These are phyloP conservation scores for Myotis pilosus DNA, from an alignment of 2,797 vertebrate species.

Conservation along the genomic window DNA sequence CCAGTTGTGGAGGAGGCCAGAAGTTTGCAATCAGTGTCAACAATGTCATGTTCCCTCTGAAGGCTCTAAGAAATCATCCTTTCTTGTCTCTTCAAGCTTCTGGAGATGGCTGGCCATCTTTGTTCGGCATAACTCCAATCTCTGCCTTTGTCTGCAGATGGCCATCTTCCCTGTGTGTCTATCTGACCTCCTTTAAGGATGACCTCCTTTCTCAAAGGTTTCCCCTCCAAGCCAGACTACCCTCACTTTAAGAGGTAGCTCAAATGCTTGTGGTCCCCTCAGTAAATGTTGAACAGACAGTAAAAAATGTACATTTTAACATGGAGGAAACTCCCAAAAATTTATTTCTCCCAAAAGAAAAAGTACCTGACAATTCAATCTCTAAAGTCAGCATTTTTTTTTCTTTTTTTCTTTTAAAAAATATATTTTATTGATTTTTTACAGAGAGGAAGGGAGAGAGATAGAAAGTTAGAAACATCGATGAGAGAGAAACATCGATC, in stretches of 20 bases:
- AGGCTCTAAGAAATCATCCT: neutral
- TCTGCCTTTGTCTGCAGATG: neutral
- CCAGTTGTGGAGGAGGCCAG: neutral
- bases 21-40: neutral
- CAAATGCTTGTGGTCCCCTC: neutral
- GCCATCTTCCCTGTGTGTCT: neutral
- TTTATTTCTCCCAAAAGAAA: slow-evolving; percentile 23
- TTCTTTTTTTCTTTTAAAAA: too few relatives aligned
- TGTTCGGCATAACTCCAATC: neutral
- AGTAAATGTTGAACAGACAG: neutral
- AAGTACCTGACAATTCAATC: slow-evolving; percentile 9
- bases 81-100: neutral
- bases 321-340: neutral
- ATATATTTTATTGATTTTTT: too few relatives aligned
- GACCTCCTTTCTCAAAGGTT: neutral
- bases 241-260: slow-evolving; percentile 21
- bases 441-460: too few relatives aligned
- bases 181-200: neutral
- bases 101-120: neutral
- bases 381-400: neutral
- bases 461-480: too few relatives aligned
- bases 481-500: too few relatives aligned
- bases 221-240: neutral
- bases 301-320: slow-evolving; percentile 47
- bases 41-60: neutral